These are phyloP conservation scores for Drosophila pachea DNA, from an alignment of 1,140 invertebrate species.

Conservation along the genomic window DNA sequence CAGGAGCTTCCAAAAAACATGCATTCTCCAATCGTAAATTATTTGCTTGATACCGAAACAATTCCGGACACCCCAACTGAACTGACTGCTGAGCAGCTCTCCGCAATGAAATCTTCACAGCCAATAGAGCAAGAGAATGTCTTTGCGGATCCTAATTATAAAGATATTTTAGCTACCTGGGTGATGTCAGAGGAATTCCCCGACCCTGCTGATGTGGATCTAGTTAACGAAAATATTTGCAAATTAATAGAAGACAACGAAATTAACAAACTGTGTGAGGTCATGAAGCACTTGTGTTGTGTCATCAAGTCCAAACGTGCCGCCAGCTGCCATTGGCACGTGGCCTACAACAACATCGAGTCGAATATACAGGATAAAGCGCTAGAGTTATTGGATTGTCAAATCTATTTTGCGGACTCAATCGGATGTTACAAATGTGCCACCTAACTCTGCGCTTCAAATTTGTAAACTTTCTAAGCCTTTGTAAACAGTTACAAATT, in stretches of 20 bases:
- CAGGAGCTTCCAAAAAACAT: slow-evolving; percentile 26
- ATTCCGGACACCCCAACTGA: background rate
- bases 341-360: slow-evolving; percentile 57
- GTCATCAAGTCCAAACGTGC: slow-evolving; percentile 53
- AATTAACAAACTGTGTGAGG: slow-evolving; percentile 39
- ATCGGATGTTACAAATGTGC: slow-evolving; percentile 47
- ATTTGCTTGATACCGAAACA: slow-evolving; percentile 16
- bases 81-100: background rate
- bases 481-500: too few species aligned
- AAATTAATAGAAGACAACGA: slow-evolving; percentile 27
- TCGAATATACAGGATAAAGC: slow-evolving; percentile 38
- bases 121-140: background rate
- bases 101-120: too few species aligned
- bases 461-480: too few species aligned
- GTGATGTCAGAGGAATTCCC: slow-evolving; percentile 44
- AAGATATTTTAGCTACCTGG: slow-evolving; percentile 37
- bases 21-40: slow-evolving; percentile 36
- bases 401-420: slow-evolving; percentile 36
- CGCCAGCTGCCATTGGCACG: slow-evolving; percentile 46
- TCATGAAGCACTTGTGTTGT: slow-evolving; percentile 60
- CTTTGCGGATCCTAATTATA: slow-evolving; percentile 27
- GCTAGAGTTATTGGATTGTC: slow-evolving; percentile 17
- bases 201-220: slow-evolving; percentile 36
- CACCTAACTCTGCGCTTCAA: too few species aligned
- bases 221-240: slow-evolving; percentile 40